Percentiles rank a stretch among this genome's conserved stretches.
Evolutionary conservation across 2,888 invertebrate species (phyloP).

Genomic region (Tachina grossa): DNA sequence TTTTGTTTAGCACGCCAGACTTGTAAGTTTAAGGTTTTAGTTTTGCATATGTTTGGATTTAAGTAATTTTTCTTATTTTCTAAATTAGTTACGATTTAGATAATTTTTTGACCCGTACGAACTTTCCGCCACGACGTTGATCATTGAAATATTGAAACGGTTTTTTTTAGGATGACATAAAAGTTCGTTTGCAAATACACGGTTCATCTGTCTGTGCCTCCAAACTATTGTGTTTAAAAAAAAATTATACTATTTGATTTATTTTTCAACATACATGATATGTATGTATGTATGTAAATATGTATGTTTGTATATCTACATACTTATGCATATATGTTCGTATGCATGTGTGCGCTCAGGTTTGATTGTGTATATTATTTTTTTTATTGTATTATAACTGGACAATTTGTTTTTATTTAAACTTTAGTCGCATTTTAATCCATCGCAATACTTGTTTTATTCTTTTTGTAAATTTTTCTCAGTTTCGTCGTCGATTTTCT

Average conservation of each 20-base stretch:
- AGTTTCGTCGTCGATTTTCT: slow-evolving; percentile 64
- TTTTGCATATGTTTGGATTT: background rate
- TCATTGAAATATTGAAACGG: slow-evolving; percentile 69
- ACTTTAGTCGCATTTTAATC: slow-evolving; percentile 68
- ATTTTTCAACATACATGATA: slow-evolving; percentile 29
- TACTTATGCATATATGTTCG: background rate
- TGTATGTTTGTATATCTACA: background rate
- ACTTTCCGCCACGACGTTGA: slow-evolving; percentile 71
- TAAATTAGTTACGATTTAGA: slow-evolving; percentile 46
- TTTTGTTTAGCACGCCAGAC: slow-evolving; percentile 20
- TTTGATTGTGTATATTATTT: slow-evolving; percentile 38
- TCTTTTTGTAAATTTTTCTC: slow-evolving; percentile 51
- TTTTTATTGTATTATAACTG: slow-evolving; percentile 66
- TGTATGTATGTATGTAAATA: background rate
- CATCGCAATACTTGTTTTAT: slow-evolving; percentile 60
- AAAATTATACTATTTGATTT: slow-evolving; percentile 46
- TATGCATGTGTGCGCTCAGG: slow-evolving; percentile 28
- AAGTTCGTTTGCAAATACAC: slow-evolving; percentile 70
- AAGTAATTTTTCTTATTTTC: slow-evolving; percentile 37
- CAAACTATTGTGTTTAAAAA: slow-evolving; percentile 62
- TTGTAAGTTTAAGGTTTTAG: slow-evolving; percentile 1
- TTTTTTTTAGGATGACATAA: slow-evolving; percentile 68
- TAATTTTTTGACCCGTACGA: slow-evolving; percentile 69
- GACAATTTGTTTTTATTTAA: slow-evolving; percentile 69
- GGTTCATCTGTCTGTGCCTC: slow-evolving; percentile 62